Base-by-base conservation (phyloP, 2,888 invertebrate genomes). In the Harpalus rubripes region DNA sequence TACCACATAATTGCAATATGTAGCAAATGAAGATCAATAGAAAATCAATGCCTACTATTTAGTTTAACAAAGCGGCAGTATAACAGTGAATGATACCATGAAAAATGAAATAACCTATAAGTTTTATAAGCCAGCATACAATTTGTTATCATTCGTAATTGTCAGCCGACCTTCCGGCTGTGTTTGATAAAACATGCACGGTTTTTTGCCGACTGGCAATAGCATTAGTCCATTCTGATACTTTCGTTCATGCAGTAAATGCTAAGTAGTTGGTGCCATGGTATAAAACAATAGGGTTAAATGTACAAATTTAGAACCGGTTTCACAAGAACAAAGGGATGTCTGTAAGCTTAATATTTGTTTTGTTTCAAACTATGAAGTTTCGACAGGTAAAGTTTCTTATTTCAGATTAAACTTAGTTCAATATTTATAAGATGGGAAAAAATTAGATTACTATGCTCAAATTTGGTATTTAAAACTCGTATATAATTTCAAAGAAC, bases 271-370 rank as follows among this genome's bases (percentile, higher is more conserved):
- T 68, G n/a, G 39, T 5, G 68, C n/a, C 7, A 32, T 26, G 68
- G 26, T 39, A 32, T 32, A 68, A 68, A 68, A 52, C 44, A 44
- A 1, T 44, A 52, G 12, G 7, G 63, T 63, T 63, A 22, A 26
- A 39, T 41, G 68, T 68, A 68, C 39, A 68, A 26, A 68, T 32
- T 39, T 15, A n/a, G 39, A 68, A 68, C 68, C 68, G 39, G 68
- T 68, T 68, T 68, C 39, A 15, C 68, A 68, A 68, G 68, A 68
- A 68, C 68, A 68, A 68, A 68, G 68, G 68, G 68, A 32, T 68
- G 32, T 68, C 68, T 68, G 6, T 52, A 52, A 52, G 10, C 39
- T n/a, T 68, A 18, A 63, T 7, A 26, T 68, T 32, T 68, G n/a
- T 68, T 15, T 68, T 68, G 68, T n/a, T 39, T 68, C 63, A 26